phyloP scores from a whole-genome alignment of 2,888 invertebrate species.

The Watsonalla cultraria region DNA sequence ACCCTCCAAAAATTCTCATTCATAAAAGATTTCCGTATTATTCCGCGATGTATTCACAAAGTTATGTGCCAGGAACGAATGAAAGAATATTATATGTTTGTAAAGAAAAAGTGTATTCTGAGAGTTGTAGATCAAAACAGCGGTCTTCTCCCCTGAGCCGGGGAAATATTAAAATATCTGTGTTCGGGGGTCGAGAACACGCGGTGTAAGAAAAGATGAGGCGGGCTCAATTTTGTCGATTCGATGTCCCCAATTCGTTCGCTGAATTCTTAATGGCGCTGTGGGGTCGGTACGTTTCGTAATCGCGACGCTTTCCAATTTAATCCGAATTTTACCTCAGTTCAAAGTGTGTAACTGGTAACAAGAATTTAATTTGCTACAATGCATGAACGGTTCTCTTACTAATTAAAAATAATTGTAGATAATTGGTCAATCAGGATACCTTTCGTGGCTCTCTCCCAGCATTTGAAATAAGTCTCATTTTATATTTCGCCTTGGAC shows the following conservation, averaged over 20 bases:
- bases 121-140: slow-evolving; percentile 66
- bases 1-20: slow-evolving; percentile 39
- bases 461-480: neutral
- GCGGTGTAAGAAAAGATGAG: slow-evolving; percentile 68
- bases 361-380: slow-evolving; percentile 54
- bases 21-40: slow-evolving; percentile 55
- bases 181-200: slow-evolving; percentile 56
- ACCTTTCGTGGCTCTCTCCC: neutral
- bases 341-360: slow-evolving; percentile 36
- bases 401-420: slow-evolving; percentile 1
- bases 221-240: slow-evolving; percentile 71
- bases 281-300: slow-evolving; percentile 52
- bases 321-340: slow-evolving; percentile 55
- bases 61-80: slow-evolving; percentile 46
- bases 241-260: slow-evolving; percentile 73
- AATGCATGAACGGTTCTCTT: slow-evolving; percentile 5
- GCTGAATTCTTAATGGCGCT: slow-evolving; percentile 70
- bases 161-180: slow-evolving; percentile 67
- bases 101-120: slow-evolving; percentile 51
- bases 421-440: neutral
- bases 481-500: neutral
- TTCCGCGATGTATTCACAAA: slow-evolving; percentile 54
- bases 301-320: slow-evolving; percentile 64
- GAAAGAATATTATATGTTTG: slow-evolving; percentile 49
- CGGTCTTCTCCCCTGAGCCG: slow-evolving; percentile 50